Base-by-base conservation (phyloP, 2,113 vertebrate genomes). In the Plestiodon gilberti region DNA sequence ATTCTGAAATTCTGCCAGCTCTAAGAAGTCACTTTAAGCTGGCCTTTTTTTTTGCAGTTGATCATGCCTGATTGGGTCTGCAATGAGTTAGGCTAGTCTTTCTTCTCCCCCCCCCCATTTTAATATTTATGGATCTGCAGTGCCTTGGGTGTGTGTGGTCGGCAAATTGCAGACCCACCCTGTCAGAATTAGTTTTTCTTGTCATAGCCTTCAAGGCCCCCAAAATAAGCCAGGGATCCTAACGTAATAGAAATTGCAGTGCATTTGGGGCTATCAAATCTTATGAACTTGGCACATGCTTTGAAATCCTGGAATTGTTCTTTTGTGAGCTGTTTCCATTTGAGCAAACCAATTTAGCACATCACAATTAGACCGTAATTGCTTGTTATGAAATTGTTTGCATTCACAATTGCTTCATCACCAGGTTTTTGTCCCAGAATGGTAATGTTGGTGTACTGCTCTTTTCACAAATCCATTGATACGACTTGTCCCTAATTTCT, bases 61-160 rank as follows among this genome's bases (percentile, higher is more conserved):
- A 33, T 40, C 17, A 25, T 67, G 23, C 11, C 76, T 61, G n/a
- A 14, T 61, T 38, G 38, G 67, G 40, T 73, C 55, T 79, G 85
- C 78, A 64, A 38, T 38, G 30, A 17, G 78, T 74, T 57, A 74
- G 85, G 35, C 25, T 9, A 62, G 55, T 43, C 17, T 30, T 3
- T 3, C 14, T 35, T 28, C 2, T 40, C 40, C 6, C 7, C 17
- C 62, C 25, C 35, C 14, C 3, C 38, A 38, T 64, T 81, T 65
- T 81, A 65, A 75, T 64, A 81, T 81, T 55, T 81, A 87, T 87
- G 59, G n/a, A 25, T 87, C 70, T 81, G 78, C 78, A 81, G 43
- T 75, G 59, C n/a, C 59, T 81, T 74, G 78, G 59, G 85, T 64
- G 59, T 75, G 40, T 81, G 81, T 81, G 70, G 69, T n/a, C 55